These are phyloP conservation scores for Amphilophus citrinellus DNA, from an alignment of 2,113 vertebrate genomes.

Conservation along the genomic window DNA sequence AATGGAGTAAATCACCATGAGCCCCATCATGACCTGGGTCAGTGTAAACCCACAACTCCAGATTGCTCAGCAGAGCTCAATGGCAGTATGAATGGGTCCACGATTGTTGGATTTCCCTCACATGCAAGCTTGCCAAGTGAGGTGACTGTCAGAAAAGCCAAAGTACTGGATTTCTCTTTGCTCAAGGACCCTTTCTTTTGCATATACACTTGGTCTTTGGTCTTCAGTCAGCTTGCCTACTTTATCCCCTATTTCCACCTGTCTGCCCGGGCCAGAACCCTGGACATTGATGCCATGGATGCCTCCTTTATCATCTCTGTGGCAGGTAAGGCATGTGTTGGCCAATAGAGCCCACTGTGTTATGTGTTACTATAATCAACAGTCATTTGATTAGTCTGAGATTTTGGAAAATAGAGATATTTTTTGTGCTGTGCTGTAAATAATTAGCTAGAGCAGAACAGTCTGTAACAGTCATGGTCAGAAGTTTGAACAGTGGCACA, in stretches of 20 bases:
- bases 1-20: constrained; percentile 51
- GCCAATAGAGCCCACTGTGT: not conserved
- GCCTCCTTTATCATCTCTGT: constrained; percentile 91
- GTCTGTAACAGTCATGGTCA: not conserved
- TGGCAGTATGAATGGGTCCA: constrained; percentile 67
- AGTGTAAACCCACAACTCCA: constrained; percentile 55
- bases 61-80: constrained; percentile 65
- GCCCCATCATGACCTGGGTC: constrained; percentile 40
- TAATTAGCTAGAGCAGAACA: not conserved
- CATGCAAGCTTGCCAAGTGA: constrained; percentile 47
- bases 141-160: constrained; percentile 35
- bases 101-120: constrained; percentile 51
- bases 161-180: constrained; percentile 86
- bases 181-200: constrained; percentile 91
- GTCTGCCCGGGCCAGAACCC: constrained; percentile 87
- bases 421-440: accelerated
- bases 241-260: constrained; percentile 92
- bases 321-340: constrained; percentile 84
- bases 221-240: constrained; percentile 94
- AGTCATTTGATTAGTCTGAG: not conserved
- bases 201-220: constrained; percentile 91
- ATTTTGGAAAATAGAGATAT: not conserved
- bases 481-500: not conserved
- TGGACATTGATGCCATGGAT: constrained; percentile 89
- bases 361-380: not conserved